phyloP scores from a whole-genome alignment of 1,140 invertebrate species.

The Eciton burchellii region DNA sequence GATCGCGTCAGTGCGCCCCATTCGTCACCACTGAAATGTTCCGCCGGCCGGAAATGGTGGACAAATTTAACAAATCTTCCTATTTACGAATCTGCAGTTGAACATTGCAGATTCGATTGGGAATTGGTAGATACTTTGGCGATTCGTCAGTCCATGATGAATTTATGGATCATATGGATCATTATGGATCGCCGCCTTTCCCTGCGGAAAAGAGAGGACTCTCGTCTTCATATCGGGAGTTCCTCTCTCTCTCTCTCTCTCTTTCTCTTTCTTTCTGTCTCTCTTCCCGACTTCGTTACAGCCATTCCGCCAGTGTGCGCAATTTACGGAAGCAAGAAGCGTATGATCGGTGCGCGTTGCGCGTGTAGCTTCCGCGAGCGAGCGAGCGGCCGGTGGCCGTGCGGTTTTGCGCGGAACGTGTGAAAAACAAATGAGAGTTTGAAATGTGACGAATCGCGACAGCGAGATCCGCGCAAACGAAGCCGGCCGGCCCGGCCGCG shows the following conservation, averaged over 20 bases:
- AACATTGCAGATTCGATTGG: too few relatives aligned
- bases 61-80: constrained; percentile 22
- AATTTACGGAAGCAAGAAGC: not conserved
- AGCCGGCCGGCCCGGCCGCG: constrained; percentile 24
- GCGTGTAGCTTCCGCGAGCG: not conserved
- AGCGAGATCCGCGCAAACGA: constrained; percentile 9
- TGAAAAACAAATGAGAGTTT: constrained; percentile 65
- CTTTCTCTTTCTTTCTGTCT: too few relatives aligned
- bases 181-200: too few relatives aligned
- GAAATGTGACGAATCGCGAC: constrained; percentile 45
- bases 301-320: not conserved
- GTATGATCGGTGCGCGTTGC: constrained; percentile 18
- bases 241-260: too few relatives aligned
- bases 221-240: too few relatives aligned
- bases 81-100: too few relatives aligned
- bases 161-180: too few relatives aligned
- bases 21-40: constrained; percentile 24
- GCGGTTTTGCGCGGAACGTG: constrained; percentile 17
- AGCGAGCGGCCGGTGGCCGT: not conserved
- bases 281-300: too few relatives aligned
- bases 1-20: not conserved
- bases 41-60: not conserved
- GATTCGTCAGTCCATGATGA: not conserved
- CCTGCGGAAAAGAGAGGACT: too few relatives aligned
- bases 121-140: too few relatives aligned